These are phyloP conservation scores for Porites lutea DNA, from an alignment of 64 coral and sea anemone species.

Conservation along the genomic window DNA sequence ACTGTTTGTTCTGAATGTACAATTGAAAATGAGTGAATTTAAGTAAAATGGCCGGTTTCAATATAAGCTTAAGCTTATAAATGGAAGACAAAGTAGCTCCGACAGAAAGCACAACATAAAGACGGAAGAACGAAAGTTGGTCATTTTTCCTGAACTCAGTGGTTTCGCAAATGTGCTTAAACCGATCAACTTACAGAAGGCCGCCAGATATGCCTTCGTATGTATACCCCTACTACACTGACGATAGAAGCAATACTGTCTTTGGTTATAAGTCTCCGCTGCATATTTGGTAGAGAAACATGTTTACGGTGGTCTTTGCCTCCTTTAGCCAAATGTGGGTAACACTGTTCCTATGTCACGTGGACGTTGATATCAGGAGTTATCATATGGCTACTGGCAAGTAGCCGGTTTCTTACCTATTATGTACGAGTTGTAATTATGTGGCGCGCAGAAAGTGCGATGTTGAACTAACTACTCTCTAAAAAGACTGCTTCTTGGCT, in stretches of 20 bases:
- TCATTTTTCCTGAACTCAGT: background rate
- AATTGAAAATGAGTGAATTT: too few species aligned
- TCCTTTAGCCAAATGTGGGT: background rate
- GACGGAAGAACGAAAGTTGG: background rate
- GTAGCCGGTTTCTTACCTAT: background rate
- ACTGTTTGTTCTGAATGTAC: too few species aligned
- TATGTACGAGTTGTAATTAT: too few species aligned
- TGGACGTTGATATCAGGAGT: conserved; percentile 20
- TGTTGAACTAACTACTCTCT: too few species aligned
- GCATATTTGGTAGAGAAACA: background rate
- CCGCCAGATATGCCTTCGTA: background rate
- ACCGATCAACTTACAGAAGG: too few species aligned
- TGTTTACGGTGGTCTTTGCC: background rate
- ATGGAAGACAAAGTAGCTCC: too few species aligned
- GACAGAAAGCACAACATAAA: too few species aligned
- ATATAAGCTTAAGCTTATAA: too few species aligned
- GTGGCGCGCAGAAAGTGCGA: too few species aligned
- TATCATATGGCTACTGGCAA: conserved; percentile 41
- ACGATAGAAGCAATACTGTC: background rate
- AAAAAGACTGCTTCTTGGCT: too few species aligned
- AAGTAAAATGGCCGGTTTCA: too few species aligned
- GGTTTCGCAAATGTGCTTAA: background rate
- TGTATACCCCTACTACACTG: background rate
- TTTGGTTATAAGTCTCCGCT: background rate
- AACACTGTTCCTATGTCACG: background rate